Evolutionary conservation across 2,113 vertebrate genomes (phyloP), one percentile per base, ranked within the genome.

Genomic region (Pedetes capensis): DNA sequence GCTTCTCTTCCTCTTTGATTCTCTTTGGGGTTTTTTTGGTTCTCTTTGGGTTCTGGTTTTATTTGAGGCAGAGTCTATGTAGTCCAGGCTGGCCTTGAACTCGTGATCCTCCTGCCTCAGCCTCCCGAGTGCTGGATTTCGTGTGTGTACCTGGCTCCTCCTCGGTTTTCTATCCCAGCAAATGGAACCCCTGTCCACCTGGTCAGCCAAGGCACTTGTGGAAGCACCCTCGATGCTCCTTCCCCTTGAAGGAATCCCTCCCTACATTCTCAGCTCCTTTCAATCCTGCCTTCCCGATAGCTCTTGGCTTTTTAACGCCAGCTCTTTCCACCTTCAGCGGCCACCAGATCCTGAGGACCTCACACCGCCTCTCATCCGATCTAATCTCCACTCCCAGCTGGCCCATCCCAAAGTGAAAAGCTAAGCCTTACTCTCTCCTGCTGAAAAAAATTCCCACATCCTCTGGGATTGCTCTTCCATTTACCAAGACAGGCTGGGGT

Each of bases 371-470:
- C 91, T 57, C 17, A 47, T 27, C 55, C 53, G 5, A 9, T 39
- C 81, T 44, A 4, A 55, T 71, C 69, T 42, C 80, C 49, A 27
- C 11, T 10, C 16, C n/a, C 29, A 16, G 13, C 61, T 20, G 13
- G n/a, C 5, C 5, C 61, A 27, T 0, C 25, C 34, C 10, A 5
- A 84, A 10, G 22, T 0, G 53, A 57, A 55, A 17, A 34, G 51
- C 57, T 68, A 42, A 22, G 3, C 3, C 42, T 2, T 14, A 44
- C 37, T 47, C 75, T 61, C 57, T 37, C 34, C 32, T n/a, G 32
- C 23, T 1, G 61, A 47, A 39, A 17, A 86, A 10, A 22, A 14
- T 0, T 6, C n/a, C 64, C 3, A 10, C 85, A 34, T 55, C 18
- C 76, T 44, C 34, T 1, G 13, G 17, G 53, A 16, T 3, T 9